These are phyloP conservation scores for Polydrusus tereticollis DNA, from an alignment of 2,888 invertebrate genomes.

Conservation along the genomic window DNA sequence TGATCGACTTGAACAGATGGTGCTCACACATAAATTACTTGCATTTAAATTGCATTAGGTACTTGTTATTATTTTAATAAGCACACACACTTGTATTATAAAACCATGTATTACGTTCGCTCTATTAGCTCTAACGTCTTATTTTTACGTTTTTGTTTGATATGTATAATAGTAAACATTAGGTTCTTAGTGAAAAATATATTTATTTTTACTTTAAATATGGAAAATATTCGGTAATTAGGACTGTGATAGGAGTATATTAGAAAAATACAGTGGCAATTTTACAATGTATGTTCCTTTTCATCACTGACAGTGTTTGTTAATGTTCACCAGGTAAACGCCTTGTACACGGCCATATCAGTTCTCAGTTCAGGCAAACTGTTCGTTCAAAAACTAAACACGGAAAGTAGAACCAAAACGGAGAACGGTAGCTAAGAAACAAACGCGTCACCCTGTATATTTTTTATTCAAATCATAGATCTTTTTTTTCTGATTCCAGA, in stretches of 20 bases:
- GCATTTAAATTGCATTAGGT: constrained; percentile 11
- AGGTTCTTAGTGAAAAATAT: constrained; percentile 13
- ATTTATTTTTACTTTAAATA: constrained; percentile 34
- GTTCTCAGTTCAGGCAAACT: too few relatives aligned
- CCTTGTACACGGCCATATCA: too few relatives aligned
- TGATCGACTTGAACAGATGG: constrained; percentile 5
- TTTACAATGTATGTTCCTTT: constrained; percentile 24
- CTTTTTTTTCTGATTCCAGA: too few relatives aligned
- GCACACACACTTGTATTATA: constrained; percentile 15
- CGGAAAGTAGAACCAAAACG: too few relatives aligned
- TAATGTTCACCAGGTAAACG: background rate
- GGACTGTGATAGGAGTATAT: constrained; percentile 47
- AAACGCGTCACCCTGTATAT: too few relatives aligned
- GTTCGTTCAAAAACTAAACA: too few relatives aligned
- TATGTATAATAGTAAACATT: background rate
- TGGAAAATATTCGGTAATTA: constrained; percentile 33
- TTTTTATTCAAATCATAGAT: too few relatives aligned
- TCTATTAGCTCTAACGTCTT: background rate
- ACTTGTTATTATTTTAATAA: constrained; percentile 1
- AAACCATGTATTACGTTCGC: constrained; percentile 7
- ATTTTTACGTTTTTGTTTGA: constrained; percentile 6
- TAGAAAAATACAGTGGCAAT: constrained; percentile 35
- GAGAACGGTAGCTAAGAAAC: too few relatives aligned
- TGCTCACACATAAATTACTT: background rate
- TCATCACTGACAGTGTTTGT: background rate